phyloP scores from a whole-genome alignment of 2,888 invertebrate genomes.

The Tipula vernalis region DNA sequence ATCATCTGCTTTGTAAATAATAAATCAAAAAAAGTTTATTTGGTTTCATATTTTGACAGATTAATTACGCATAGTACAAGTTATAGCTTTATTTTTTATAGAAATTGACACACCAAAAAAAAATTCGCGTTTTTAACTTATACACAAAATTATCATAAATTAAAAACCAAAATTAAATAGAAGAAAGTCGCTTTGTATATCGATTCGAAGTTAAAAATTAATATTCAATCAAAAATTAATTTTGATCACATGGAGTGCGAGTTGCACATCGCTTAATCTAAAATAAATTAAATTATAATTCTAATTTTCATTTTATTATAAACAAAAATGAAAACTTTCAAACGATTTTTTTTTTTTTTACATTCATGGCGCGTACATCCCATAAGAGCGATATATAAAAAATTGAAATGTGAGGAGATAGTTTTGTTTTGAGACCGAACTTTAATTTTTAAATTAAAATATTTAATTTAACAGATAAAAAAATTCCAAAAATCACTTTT shows the following conservation, averaged over 20 bases:
- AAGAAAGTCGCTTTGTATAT: not conserved
- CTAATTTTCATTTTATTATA: not conserved
- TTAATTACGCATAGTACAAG: not conserved
- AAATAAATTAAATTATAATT: not conserved
- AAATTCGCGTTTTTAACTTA: not conserved
- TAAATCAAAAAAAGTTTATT: not conserved
- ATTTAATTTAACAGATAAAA: not conserved
- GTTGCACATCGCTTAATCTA: not conserved
- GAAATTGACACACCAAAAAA: not conserved
- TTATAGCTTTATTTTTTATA: not conserved
- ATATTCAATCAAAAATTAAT: not conserved
- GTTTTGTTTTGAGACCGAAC: not conserved
- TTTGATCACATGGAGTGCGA: not conserved
- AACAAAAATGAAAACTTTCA: not conserved
- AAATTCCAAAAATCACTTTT: not conserved
- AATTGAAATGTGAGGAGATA: not conserved
- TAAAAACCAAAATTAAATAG: not conserved
- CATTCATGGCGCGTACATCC: not conserved
- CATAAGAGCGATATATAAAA: not conserved
- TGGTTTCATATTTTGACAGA: not conserved
- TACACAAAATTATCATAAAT: not conserved
- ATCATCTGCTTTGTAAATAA: not conserved
- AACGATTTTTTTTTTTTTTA: not conserved
- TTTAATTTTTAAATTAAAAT: not conserved
- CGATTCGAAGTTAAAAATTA: not conserved